Conservation (phyloP, 2,113 vertebrate genomes). For the Cyphomyrus plagiostoma region DNA sequence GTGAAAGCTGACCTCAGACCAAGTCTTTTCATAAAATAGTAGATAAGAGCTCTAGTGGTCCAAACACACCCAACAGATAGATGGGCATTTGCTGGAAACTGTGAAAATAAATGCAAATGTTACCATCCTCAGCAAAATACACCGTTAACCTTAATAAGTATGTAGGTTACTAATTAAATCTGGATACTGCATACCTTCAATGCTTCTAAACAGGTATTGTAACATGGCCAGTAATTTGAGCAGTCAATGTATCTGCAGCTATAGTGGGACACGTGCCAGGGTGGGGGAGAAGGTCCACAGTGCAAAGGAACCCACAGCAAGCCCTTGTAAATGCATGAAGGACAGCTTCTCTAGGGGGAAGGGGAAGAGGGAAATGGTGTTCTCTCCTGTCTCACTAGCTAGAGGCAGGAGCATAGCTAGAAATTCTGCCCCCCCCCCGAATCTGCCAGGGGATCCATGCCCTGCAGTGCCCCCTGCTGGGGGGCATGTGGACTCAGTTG, state of each 20-base stretch:
- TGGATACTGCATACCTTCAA: neutral
- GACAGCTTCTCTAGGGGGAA: neutral
- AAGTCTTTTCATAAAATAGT: neutral
- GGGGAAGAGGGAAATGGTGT: neutral
- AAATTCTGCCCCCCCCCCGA: neutral
- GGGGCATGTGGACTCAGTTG: neutral
- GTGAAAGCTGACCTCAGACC: neutral
- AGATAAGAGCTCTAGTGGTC: neutral
- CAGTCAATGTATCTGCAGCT: neutral
- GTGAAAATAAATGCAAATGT: neutral
- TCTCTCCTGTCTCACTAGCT: neutral
- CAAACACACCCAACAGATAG: neutral
- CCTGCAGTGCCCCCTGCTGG: neutral
- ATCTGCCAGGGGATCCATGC: neutral
- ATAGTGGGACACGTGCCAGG: neutral
- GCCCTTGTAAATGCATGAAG: neutral
- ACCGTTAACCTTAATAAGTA: neutral
- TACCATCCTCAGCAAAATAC: neutral
- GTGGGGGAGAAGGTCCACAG: neutral
- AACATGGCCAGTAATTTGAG: neutral
- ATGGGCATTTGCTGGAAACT: neutral
- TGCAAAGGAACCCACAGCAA: neutral
- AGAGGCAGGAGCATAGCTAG: neutral
- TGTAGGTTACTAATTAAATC: neutral
- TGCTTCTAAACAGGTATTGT: neutral